Conservation (phyloP, 2,113 vertebrate species). For the Corythaeola cristata region DNA sequence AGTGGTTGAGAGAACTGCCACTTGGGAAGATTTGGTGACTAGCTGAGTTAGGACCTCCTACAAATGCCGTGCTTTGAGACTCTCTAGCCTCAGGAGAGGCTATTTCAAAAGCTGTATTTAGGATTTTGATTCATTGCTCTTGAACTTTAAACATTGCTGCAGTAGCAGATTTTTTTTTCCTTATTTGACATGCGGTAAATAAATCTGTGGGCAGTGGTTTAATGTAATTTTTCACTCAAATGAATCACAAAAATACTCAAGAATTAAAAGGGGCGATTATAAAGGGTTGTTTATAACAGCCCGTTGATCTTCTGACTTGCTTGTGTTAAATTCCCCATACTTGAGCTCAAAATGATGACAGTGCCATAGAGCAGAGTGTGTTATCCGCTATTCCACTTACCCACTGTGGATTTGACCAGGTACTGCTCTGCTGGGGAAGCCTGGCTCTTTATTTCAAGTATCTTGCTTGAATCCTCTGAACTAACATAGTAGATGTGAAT, state of each 20-base stretch:
- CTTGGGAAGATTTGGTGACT: neutral
- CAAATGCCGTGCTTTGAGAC: neutral
- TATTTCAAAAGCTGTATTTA: neutral
- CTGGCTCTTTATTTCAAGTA: neutral
- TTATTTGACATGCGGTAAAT: neutral
- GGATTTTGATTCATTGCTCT: neutral
- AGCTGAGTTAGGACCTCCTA: neutral
- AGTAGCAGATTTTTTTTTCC: neutral
- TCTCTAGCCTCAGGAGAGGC: neutral
- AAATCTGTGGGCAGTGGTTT: neutral
- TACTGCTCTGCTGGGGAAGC: neutral
- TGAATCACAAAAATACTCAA: neutral
- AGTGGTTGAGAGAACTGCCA: neutral
- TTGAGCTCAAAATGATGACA: neutral
- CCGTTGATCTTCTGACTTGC: neutral
- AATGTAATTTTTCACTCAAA: neutral
- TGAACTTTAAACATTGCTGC: neutral
- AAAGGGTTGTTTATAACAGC: neutral
- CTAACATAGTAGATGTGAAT: neutral
- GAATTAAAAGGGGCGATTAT: neutral
- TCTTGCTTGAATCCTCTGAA: neutral
- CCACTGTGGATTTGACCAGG: neutral
- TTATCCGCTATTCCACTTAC: neutral
- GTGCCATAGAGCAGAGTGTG: neutral
- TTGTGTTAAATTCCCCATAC: neutral